These are phyloP conservation scores for Enteromius treurensis DNA, from an alignment of 2,797 vertebrate species.

Conservation along the genomic window DNA sequence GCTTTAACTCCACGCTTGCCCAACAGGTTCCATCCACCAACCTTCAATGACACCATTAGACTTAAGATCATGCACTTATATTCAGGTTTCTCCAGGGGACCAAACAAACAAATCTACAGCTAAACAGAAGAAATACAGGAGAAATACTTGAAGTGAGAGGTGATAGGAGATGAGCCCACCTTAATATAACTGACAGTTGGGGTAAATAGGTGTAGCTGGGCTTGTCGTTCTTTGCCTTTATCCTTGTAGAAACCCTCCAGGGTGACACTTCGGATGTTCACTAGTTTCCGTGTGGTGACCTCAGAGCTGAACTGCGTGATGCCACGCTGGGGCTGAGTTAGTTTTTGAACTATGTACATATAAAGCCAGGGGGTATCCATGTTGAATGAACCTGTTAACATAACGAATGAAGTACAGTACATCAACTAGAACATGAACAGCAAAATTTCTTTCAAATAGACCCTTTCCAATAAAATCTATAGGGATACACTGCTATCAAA, in stretches of 20 bases:
- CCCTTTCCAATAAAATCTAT: not conserved
- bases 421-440: not conserved
- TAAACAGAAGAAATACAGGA: not conserved
- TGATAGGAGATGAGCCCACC: slow-evolving; percentile 62
- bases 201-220: slow-evolving; percentile 77
- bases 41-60: slow-evolving; percentile 59
- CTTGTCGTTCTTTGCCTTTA: slow-evolving; percentile 76
- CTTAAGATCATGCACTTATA: not conserved
- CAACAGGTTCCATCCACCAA: slow-evolving; percentile 65
- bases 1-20: slow-evolving; percentile 72
- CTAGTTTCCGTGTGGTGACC: slow-evolving; percentile 80
- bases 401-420: not conserved
- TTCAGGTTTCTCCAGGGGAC: not conserved
- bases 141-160: not conserved
- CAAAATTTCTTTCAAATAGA: not conserved
- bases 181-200: slow-evolving; percentile 79
- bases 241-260: slow-evolving; percentile 79
- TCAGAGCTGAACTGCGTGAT: slow-evolving; percentile 74
- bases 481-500: not conserved
- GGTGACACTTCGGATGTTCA: slow-evolving; percentile 78
- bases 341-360: slow-evolving; percentile 77
- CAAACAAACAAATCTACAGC: no score
- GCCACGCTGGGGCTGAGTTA: slow-evolving; percentile 77
- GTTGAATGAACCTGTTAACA: slow-evolving; percentile 78
- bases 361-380: slow-evolving; percentile 87